Base-by-base conservation (phyloP, 2,797 vertebrate species). In the Lindbergichthys nudifrons region DNA sequence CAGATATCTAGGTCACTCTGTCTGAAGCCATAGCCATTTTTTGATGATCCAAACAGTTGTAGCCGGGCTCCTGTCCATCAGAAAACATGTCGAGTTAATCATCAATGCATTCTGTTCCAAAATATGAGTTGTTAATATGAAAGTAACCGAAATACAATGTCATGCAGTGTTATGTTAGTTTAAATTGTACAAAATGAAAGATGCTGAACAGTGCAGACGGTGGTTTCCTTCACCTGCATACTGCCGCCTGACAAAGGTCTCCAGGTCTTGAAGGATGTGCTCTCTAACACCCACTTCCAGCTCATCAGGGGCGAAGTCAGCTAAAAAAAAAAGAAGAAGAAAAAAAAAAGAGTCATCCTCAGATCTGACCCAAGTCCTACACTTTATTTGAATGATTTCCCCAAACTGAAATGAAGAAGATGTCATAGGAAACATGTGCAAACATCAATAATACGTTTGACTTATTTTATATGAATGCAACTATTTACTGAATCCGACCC, bases 1-100 rank as follows among this genome's bases (percentile, higher is more conserved):
- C 97, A 99, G 78, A 99, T 96, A 87, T 99, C 97, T 3, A 98
- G 93, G 91, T 99, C 97, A 92, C 97, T 99, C 92, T 98, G 96
- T 87, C 95, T 96, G 92, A 99, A 98, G 43, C 97, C 97, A 94
- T 98, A 98, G 57, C 97, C 97, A 88, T 99, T 99, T 94, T 96
- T 98, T 73, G 97, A 99, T 4, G 97, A 99, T 56, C 97, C 97
- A 95, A 99, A 99, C 26, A 99, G 93, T 73, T 93, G 95, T 62
- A 99, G 92, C 67, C 90, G 96, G 61, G 97, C 97, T 87, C 95
- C 97, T 98, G 85, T 71, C 18, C 8, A 72, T 32, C 16, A 54
- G 5, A 68, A 56, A 45, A 73, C 5, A 51, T 0, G 9, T 79
- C 10, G 54, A 2, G 36, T 59, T 32, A 3, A 56, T 19, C 3